These are phyloP conservation scores for Montipora efflorescens DNA, from an alignment of 64 coral and sea anemone species.

Conservation along the genomic window DNA sequence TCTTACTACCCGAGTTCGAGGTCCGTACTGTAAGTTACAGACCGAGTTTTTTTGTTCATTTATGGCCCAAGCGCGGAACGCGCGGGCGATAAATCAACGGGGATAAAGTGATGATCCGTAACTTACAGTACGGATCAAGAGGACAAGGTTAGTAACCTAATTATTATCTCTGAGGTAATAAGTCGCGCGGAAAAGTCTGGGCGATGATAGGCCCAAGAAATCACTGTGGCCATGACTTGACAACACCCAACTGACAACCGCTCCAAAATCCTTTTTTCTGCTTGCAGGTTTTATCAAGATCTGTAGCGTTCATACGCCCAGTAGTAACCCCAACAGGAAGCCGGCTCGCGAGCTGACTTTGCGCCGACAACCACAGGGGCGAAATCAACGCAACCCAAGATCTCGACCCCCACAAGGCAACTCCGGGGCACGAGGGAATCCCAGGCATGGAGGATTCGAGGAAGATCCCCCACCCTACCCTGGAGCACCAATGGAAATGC, in stretches of 20 bases:
- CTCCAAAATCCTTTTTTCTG: background rate
- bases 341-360: constrained; percentile 84
- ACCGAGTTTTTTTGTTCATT: no score
- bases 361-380: constrained; percentile 69
- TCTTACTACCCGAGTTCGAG: no score
- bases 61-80: no score
- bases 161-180: no score
- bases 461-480: constrained; percentile 77
- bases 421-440: constrained; percentile 21
- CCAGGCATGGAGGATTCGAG: background rate
- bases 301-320: constrained; percentile 95
- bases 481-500: constrained; percentile 53
- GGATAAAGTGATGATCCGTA: no score
- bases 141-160: no score
- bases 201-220: no score
- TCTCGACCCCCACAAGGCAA: background rate
- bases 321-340: constrained; percentile 93
- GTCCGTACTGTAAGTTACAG: no score
- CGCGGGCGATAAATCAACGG: no score
- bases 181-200: no score
- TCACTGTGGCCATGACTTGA: no score
- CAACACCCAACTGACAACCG: background rate
- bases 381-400: constrained; percentile 46
- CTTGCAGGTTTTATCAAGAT: constrained; percentile 87
- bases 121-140: no score